Evolutionary conservation across 2,888 invertebrate genomes (phyloP), one percentile per base, ranked within the genome.

Genomic region (Chydorus sphaericus): DNA sequence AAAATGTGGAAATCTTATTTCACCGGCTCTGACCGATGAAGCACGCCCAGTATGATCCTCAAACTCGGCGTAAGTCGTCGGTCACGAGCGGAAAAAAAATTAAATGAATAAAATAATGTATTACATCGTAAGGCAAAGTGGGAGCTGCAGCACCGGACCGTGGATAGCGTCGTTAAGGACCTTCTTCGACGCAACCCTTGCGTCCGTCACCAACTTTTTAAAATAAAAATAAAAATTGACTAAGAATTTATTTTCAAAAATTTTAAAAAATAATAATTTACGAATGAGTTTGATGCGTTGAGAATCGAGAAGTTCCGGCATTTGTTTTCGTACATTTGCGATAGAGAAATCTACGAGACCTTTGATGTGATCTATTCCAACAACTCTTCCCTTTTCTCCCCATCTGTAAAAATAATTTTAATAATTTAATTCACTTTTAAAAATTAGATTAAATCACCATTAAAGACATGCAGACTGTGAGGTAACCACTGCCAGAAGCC

Each of bases 401-500:
- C n/a, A n/a, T n/a, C n/a, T n/a, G n/a, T n/a, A n/a, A n/a, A n/a
- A n/a, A n/a, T n/a, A n/a, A n/a, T n/a, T n/a, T n/a, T n/a, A n/a
- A n/a, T n/a, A n/a, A n/a, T n/a, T n/a, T n/a, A 33, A 11, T 28
- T 26, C 4, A 5, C 29, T 50, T 30, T 7, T 16, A n/a, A 1
- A 10, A 30, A 3, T 50, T 23, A 50, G 18, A n/a, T 2, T 28
- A 28, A 11, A 66, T 61, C 64, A 76, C 76, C 82, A 89, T 87
- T 33, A 83, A 72, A 16, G 86, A 83, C 82, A 94, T 90, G 65
- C 92, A 93, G 10, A 85, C 84, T 2, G 92, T 91, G 38, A 94
- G 75, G 68, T 93, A 94, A 3, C 94, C 94, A 58, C 90, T 89
- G 1, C 94, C 94, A 26, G 89, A 91, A n/a, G n/a, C 94, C 94